These are phyloP conservation scores for Coluber constrictor DNA, from an alignment of 2,797 vertebrate genomes.

Conservation along the genomic window DNA sequence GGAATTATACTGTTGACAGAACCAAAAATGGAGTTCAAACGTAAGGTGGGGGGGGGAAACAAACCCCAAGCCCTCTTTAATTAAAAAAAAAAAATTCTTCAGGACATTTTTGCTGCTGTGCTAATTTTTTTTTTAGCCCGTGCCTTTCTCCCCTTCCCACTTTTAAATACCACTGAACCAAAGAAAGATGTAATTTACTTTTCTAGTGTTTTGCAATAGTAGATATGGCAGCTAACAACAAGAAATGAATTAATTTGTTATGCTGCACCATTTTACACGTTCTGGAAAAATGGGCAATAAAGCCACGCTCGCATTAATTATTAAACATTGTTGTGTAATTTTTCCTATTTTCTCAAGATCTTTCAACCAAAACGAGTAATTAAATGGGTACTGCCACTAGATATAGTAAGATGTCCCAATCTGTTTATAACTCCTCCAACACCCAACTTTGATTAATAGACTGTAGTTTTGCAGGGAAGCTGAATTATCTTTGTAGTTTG, in stretches of 20 bases:
- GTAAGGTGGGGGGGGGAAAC: not conserved
- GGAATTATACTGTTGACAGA: not conserved
- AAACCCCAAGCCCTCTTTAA: not conserved
- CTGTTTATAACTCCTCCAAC: not conserved
- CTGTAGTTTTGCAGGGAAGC: not conserved
- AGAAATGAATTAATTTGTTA: not conserved
- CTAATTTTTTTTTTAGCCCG: not conserved
- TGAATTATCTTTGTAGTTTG: not conserved
- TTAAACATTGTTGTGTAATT: not conserved
- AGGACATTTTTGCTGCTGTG: not conserved
- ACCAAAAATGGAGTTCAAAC: not conserved
- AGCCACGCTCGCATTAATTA: not conserved
- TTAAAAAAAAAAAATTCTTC: not conserved
- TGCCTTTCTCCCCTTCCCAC: not conserved
- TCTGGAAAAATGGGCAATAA: not conserved
- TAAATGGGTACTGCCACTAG: not conserved
- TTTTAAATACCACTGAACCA: not conserved
- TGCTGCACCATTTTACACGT: not conserved
- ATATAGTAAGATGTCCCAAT: not conserved
- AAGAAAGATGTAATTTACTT: not conserved
- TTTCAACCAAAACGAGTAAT: not conserved
- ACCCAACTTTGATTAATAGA: not conserved
- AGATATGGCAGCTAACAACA: not conserved
- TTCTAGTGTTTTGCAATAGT: not conserved
- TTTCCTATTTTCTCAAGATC: not conserved